Base-by-base conservation (phyloP, 1,140 invertebrate genomes). In the Halictus rubicundus region DNA sequence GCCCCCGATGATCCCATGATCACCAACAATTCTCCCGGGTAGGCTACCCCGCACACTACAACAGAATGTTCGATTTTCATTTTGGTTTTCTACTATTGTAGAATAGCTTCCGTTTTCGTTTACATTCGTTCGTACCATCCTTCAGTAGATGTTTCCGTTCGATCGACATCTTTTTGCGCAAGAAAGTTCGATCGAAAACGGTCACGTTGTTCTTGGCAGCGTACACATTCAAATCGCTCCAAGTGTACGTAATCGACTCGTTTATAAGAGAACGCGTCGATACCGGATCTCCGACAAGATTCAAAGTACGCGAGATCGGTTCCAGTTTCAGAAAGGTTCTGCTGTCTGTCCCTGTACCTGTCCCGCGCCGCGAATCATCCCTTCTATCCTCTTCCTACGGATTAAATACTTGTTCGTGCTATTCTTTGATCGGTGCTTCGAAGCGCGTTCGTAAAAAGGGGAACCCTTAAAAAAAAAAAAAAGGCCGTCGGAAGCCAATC, bases 1-100 rank as follows among this genome's bases (percentile, higher is more conserved):
- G 98, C 97, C 1, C 98, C 98, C 37, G 97, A 98, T 6, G 98
- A 96, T 6, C 98, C 98, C 96, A 99, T 97, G 32, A 99, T 96
- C 5, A 98, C 98, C 71, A 99, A 90, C 32, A 99, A 92, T 90
- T 98, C 97, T 6, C 98, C 98, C 8, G 98, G 97, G 91, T 96
- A 95, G 0, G 97, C 98, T 2, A 97, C 95, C 14, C 98, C 98
- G 81, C 94, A 96, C 4, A 98, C 97, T 97, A 82, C n/a, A 91
- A 93, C 7, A n/a, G 12, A 61, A 73, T 57, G 0, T 37, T 52
- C 3, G 12, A 59, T 65, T 27, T 66, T 14, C 10, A 6, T 21
- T 19, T 52, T 16, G 49, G 2, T 46, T n/a, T n/a, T n/a, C n/a
- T n/a, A n/a, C n/a, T n/a, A n/a, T n/a, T n/a, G 2, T 12, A 0